Conservation (phyloP, 2,797 vertebrate genomes). For the Ambastaia sidthimunki region DNA sequence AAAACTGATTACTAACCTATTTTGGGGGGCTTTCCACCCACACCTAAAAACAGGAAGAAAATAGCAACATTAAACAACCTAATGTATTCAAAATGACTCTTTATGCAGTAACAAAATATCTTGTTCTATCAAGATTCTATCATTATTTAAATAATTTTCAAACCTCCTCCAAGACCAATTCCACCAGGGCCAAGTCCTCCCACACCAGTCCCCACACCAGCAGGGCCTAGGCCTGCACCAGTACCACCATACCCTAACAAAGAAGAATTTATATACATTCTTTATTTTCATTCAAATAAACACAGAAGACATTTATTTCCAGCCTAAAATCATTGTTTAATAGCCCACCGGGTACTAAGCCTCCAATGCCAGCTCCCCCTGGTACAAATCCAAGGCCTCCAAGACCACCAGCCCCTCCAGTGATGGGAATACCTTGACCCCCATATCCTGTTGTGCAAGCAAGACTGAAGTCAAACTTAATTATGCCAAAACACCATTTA, state of each 20-base stretch:
- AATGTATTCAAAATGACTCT: background rate
- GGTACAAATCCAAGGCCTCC: slow-evolving; percentile 36
- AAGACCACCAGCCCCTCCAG: slow-evolving; percentile 22
- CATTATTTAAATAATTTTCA: slow-evolving; percentile 44
- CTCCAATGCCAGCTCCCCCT: slow-evolving; percentile 41
- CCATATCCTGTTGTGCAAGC: slow-evolving; percentile 31
- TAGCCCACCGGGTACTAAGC: slow-evolving; percentile 31
- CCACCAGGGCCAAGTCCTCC: slow-evolving; percentile 61
- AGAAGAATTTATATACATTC: background rate
- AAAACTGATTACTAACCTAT: slow-evolving; percentile 45
- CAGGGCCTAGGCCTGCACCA: slow-evolving; percentile 21
- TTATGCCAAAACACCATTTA: background rate
- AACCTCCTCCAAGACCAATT: slow-evolving; percentile 51
- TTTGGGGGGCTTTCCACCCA: slow-evolving; percentile 59
- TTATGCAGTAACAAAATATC: background rate
- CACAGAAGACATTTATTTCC: background rate
- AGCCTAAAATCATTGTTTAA: background rate
- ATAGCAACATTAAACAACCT: background rate
- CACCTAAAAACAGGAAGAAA: slow-evolving; percentile 46
- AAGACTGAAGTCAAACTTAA: background rate
- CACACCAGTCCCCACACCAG: slow-evolving; percentile 44
- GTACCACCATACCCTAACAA: slow-evolving; percentile 28
- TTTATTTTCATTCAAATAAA: background rate
- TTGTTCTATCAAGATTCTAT: background rate
- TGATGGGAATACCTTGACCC: slow-evolving; percentile 29